Evolutionary conservation across 2,888 invertebrate genomes (phyloP).

Genomic region (Quadroppia sp.): DNA sequence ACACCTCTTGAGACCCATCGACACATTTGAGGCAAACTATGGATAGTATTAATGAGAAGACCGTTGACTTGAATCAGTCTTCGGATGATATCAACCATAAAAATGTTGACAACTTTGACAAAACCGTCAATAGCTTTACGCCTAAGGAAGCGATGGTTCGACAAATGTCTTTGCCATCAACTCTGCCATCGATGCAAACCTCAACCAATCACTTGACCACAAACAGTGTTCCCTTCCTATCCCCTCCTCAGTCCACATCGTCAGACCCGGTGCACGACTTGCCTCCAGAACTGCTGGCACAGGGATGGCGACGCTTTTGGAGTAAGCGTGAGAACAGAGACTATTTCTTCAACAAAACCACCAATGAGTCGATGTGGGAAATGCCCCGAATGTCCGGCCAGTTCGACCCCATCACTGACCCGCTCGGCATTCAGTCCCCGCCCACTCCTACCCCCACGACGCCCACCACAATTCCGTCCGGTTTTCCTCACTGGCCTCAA

Average conservation of each 20-base stretch:
- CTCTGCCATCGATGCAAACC: background rate
- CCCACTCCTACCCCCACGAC: constrained; percentile 48
- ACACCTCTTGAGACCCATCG: background rate
- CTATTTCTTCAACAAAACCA: constrained; percentile 93
- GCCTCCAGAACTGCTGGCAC: constrained; percentile 67
- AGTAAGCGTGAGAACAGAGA: constrained; percentile 89
- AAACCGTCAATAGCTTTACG: background rate
- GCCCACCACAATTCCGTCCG: constrained; percentile 50
- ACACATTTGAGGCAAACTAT: background rate
- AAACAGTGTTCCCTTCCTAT: constrained; percentile 42
- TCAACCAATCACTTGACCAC: constrained; percentile 17
- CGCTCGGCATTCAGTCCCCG: constrained; percentile 65
- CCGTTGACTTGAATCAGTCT: background rate
- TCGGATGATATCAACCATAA: background rate
- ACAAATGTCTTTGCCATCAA: constrained; percentile 20
- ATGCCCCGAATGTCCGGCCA: constrained; percentile 64
- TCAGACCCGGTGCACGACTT: constrained; percentile 55
- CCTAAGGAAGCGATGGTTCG: background rate
- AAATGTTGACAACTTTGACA: background rate
- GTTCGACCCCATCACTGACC: constrained; percentile 88
- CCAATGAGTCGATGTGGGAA: constrained; percentile 96
- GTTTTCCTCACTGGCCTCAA: constrained; percentile 45
- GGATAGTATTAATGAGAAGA: background rate
- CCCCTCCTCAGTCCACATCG: constrained; percentile 45
- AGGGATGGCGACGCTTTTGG: constrained; percentile 96